Evolutionary conservation across 2,888 invertebrate genomes (phyloP), one percentile per base, ranked within the genome.

Genomic region (Campoplex nolae): DNA sequence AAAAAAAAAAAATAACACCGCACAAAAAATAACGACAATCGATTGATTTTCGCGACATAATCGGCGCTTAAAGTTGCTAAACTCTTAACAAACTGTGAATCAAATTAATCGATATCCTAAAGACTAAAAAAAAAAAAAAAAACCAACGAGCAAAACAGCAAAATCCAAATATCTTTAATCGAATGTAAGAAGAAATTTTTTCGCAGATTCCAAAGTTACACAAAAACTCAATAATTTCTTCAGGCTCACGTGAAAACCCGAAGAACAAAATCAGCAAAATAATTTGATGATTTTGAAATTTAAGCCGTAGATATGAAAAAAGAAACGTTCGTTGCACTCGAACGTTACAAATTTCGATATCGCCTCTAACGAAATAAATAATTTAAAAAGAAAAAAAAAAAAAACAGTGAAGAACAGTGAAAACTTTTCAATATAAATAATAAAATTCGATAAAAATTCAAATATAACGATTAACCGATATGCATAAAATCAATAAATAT

Each of bases 401-500:
- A 32, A 58, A 32, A 45, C 11, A 75, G 42, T 11, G 89, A 90
- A 89, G 45, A 42, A 11, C 1, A 32, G 35, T 65, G 76, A 35
- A 77, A 77, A 28, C 18, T 51, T 51, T 51, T 6, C 28, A 35
- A 42, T 71, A n/a, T 51, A 71, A 51, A 51, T 51, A n/a, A 71
- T 35, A 62, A 62, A 62, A 62, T 32, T 11, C 28, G 28, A 58
- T 58, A 58, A 58, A 58, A 73, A 73, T 51, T 73, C 18, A 51
- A 75, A 75, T 62, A 23, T 13, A 23, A 75, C 18, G 48, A 65
- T 48, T 90, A 84, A 89, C 89, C 88, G 83, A 84, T 87, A 62
- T 83, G 84, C 91, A 92, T 92, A 93, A 62, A 77, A 92, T 93
- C 91, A 88, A 92, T 94, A 91, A 93, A 94, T 58, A 94, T 94